Evolutionary conservation across 92 coral and sea anemone species (phyloP), one percentile per base, ranked within the genome.

Genomic region (Pocillopora grandis): DNA sequence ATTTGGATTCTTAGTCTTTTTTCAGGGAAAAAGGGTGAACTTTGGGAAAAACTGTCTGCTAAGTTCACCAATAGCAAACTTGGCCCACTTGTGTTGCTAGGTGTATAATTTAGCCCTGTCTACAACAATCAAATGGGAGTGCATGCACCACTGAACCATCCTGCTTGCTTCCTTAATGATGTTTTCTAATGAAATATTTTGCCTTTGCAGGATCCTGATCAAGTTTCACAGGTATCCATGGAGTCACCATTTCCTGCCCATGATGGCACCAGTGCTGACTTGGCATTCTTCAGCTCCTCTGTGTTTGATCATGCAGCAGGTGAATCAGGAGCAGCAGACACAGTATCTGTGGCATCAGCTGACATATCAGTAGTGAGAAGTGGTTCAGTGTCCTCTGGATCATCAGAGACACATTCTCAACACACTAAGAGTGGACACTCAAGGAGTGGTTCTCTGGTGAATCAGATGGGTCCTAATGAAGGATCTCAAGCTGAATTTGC

Each of bases 321-420:
- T 19, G 92, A 94, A 27, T 85, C 90, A 36, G 67, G 87, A 27
- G 72, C 84, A 49, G 89, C 92, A 31, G 98, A 94, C 55, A 74
- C 91, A 48, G 91, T 66, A 12, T 91, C 98, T 7, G 72, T 85
- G 42, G 84, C 93, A 79, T 92, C 92, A 62, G 80, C 87, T 66
- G 89, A 83, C 13, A 55, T 83, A 16, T 88, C 89, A 19, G 74
- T 94, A 61, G 23, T 87, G 12, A 82, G 98, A 76, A 94, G 88
- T 83, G 92, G 80, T 11, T 94, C 98, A 12, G 84, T 94, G 8
- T 94, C 98, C 1, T 86, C 93, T 8, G 84, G 88, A 10, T 92
- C 98, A 67, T 88, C 93, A 35, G 91, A 86, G 20, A 77, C 95
- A 15, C 79, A 75, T 27, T 88, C 91, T 49, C 61, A 48, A 36